Conservation (phyloP, 2,113 vertebrate genomes). For the Albula goreensis region DNA sequence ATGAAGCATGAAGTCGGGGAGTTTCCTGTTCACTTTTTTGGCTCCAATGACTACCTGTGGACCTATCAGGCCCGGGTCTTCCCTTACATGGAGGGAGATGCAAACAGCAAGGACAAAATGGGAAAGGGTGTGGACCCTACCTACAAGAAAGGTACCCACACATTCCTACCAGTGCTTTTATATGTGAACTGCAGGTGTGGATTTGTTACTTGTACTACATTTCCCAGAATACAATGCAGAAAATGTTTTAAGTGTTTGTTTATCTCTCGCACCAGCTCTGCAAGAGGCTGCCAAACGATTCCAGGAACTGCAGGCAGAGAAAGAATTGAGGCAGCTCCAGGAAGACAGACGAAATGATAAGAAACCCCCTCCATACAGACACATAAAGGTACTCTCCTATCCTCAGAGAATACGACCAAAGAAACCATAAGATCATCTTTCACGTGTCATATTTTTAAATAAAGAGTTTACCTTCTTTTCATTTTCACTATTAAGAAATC, state of each 20-base stretch:
- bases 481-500: too few species aligned
- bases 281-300: slow-evolving; percentile 92
- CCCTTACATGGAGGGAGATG: slow-evolving; percentile 97
- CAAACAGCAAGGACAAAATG: slow-evolving; percentile 97
- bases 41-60: slow-evolving; percentile 97
- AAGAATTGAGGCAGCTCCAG: slow-evolving; percentile 91
- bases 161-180: neutral
- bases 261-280: slow-evolving; percentile 72
- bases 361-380: slow-evolving; percentile 95
- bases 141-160: slow-evolving; percentile 87
- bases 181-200: neutral
- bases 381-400: slow-evolving; percentile 79
- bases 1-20: slow-evolving; percentile 95
- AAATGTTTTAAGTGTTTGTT: neutral
- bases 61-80: slow-evolving; percentile 97
- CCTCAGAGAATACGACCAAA: too few species aligned
- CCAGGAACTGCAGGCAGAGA: slow-evolving; percentile 91
- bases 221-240: neutral
- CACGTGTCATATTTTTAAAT: too few species aligned
- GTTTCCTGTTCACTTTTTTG: slow-evolving; percentile 97
- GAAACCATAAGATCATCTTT: too few species aligned
- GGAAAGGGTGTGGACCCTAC: slow-evolving; percentile 92
- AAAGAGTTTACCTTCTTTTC: too few species aligned
- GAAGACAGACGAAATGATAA: slow-evolving; percentile 94
- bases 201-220: neutral